Conservation (phyloP, 2,113 vertebrate species). For the Phoenicopterus ruber region DNA sequence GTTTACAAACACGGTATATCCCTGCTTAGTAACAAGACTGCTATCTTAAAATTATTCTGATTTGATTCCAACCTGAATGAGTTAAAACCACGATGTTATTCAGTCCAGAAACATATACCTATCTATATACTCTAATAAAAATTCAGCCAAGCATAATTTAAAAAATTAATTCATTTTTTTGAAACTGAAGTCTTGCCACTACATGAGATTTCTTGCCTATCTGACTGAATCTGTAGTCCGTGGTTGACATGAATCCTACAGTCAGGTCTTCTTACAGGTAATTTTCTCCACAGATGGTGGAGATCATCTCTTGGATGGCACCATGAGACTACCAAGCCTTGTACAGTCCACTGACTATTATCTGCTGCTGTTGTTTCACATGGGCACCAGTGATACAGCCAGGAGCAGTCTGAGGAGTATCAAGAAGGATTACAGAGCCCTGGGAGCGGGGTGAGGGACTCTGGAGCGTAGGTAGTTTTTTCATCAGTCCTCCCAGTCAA, state of each 20-base stretch:
- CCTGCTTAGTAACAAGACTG: neutral
- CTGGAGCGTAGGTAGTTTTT: too few species aligned
- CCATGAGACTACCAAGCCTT: too few species aligned
- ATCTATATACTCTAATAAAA: neutral
- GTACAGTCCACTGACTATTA: too few species aligned
- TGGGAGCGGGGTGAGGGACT: too few species aligned
- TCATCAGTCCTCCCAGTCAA: too few species aligned
- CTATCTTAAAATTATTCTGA: neutral
- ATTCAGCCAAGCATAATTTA: neutral
- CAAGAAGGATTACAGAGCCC: too few species aligned
- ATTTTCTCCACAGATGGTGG: neutral
- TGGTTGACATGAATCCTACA: neutral
- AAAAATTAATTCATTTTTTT: neutral
- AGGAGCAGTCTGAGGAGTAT: too few species aligned
- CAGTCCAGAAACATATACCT: neutral
- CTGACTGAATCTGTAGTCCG: neutral
- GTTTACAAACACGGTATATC: neutral
- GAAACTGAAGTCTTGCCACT: neutral
- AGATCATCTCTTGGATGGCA: too few species aligned
- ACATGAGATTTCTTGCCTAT: neutral
- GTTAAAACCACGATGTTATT: neutral
- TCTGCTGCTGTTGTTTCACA: too few species aligned
- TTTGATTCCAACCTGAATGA: neutral
- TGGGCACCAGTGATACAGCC: too few species aligned
- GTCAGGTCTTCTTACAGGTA: neutral